Conservation (phyloP, 1,140 invertebrate genomes). For the Meloidogyne floridensis region DNA sequence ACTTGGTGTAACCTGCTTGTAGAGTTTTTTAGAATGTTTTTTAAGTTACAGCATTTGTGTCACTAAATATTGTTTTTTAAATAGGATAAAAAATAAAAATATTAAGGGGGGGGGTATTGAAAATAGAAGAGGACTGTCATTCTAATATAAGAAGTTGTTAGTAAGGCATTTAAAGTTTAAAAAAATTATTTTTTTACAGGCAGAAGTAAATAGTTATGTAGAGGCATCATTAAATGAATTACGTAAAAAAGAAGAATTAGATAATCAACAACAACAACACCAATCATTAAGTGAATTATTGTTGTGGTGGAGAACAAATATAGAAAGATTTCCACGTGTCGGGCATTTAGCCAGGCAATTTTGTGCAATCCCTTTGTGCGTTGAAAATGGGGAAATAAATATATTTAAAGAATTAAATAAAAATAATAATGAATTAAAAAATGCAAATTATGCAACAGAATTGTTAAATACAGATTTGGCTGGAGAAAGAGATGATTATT, state of each 20-base stretch:
- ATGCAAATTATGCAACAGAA: constrained; percentile 17
- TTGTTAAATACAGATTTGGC: constrained; percentile 15
- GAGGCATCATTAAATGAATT: constrained; percentile 17
- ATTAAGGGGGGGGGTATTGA: too few relatives aligned
- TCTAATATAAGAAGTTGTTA: too few relatives aligned
- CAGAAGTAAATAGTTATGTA: constrained; percentile 29
- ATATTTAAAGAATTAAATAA: background rate
- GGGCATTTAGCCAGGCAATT: constrained; percentile 26
- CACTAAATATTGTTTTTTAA: too few relatives aligned
- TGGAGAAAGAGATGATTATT: background rate
- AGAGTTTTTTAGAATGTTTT: too few relatives aligned
- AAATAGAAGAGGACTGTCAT: too few relatives aligned
- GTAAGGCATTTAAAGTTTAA: background rate
- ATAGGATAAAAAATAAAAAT: too few relatives aligned
- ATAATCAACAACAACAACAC: background rate
- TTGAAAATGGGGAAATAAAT: background rate
- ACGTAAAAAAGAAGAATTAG: background rate
- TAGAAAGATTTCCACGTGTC: constrained; percentile 24
- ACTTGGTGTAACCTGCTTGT: too few relatives aligned
- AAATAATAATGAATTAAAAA: background rate
- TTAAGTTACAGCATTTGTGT: too few relatives aligned
- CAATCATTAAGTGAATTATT: constrained; percentile 19
- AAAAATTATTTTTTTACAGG: background rate
- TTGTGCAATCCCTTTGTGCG: constrained; percentile 22
- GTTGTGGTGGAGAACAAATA: constrained; percentile 29